Percentiles rank a stretch among this genome's conserved stretches.
phyloP scores from a whole-genome alignment of 2,113 vertebrate species.

The Cygnus atratus region DNA sequence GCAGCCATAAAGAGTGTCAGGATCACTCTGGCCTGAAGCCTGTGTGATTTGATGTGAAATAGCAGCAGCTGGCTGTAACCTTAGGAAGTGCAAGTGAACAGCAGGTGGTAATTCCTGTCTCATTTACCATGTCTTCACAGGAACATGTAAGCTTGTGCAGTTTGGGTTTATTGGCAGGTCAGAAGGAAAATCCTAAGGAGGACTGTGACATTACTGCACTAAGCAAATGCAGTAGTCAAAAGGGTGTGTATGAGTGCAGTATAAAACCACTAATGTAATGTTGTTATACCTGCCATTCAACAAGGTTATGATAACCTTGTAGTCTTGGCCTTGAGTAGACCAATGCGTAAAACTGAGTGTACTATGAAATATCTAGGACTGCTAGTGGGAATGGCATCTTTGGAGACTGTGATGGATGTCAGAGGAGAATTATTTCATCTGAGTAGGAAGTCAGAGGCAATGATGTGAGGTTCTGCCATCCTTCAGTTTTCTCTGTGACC shows the following conservation, averaged over 20 bases:
- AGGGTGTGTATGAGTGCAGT: background rate
- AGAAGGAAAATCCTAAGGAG: slow-evolving; percentile 58
- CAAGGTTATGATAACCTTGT: background rate
- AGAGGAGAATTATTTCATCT: background rate
- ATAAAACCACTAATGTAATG: background rate
- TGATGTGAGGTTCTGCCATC: background rate
- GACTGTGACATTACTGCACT: background rate
- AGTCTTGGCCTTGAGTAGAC: background rate
- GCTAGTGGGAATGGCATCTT: background rate
- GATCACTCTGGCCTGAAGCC: slow-evolving; percentile 47
- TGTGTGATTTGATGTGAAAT: slow-evolving; percentile 51
- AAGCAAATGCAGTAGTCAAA: background rate
- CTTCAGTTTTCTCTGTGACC: background rate
- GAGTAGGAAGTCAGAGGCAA: background rate
- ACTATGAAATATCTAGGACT: background rate
- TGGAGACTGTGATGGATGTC: background rate
- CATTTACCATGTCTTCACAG: slow-evolving; percentile 72
- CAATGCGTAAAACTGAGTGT: background rate
- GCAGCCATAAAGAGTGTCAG: slow-evolving; percentile 50
- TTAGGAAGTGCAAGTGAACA: slow-evolving; percentile 66
- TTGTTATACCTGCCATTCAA: background rate
- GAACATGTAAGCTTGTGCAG: slow-evolving; percentile 50
- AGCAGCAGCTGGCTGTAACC: slow-evolving; percentile 69
- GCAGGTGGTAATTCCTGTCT: slow-evolving; percentile 72
- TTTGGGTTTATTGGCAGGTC: slow-evolving; percentile 55